Percentiles rank a stretch among this genome's conserved stretches.
Conservation (phyloP, 2,888 invertebrate genomes). For the Stegana nigrithorax region DNA sequence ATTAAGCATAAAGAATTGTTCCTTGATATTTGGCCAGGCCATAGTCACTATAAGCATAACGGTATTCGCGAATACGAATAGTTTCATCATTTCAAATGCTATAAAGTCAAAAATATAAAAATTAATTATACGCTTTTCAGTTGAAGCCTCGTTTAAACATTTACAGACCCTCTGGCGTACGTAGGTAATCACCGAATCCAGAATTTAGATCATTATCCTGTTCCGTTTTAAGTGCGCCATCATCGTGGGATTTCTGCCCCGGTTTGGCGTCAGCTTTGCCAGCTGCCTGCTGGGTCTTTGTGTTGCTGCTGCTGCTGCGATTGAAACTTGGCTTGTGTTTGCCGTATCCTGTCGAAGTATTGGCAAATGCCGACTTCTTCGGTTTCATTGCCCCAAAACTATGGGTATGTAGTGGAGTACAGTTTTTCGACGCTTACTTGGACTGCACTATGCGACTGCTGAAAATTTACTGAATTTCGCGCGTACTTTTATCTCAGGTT, state of each 20-base stretch:
- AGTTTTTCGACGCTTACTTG: neutral
- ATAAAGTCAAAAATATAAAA: no score
- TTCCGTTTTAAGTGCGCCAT: slow-evolving; percentile 31
- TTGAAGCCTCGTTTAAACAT: no score
- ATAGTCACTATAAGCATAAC: slow-evolving; percentile 78
- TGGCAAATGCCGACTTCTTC: slow-evolving; percentile 56
- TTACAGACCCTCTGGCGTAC: slow-evolving; percentile 66
- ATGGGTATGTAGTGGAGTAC: neutral
- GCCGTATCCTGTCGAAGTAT: slow-evolving; percentile 60
- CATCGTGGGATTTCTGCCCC: slow-evolving; percentile 35
- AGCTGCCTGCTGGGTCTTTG: neutral
- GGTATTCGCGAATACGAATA: slow-evolving; percentile 84
- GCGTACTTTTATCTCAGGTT: neutral
- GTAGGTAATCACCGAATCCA: slow-evolving; percentile 67
- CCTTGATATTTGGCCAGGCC: slow-evolving; percentile 79
- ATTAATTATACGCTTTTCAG: no score
- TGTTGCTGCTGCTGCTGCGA: slow-evolving; percentile 33
- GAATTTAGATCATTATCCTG: slow-evolving; percentile 65
- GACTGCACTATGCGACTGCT: neutral
- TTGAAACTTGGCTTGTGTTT: slow-evolving; percentile 45
- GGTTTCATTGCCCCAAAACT: slow-evolving; percentile 52
- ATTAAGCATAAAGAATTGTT: slow-evolving; percentile 71
- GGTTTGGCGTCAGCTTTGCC: slow-evolving; percentile 23
- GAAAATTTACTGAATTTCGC: neutral
- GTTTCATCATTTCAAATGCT: slow-evolving; percentile 79